These are phyloP conservation scores for Malurus elegans DNA, from an alignment of 2,113 vertebrate genomes.

Conservation along the genomic window DNA sequence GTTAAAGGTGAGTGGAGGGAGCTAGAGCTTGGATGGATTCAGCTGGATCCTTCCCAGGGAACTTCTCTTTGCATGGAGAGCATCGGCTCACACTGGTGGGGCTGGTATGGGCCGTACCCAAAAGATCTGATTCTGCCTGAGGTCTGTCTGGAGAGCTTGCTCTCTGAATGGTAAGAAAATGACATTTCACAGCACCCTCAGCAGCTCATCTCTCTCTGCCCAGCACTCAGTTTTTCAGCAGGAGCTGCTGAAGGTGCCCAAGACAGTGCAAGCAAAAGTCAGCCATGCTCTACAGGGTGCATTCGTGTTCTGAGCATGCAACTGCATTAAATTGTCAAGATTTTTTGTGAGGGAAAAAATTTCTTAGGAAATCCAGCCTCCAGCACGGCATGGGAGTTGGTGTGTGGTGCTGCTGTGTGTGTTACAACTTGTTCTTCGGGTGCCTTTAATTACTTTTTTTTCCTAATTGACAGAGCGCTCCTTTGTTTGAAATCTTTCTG, in stretches of 20 bases:
- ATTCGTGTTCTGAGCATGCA: rapidly evolving
- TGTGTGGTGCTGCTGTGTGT: neutral
- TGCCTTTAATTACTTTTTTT: conserved; percentile 20
- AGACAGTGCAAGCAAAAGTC: rapidly evolving
- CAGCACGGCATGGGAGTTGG: neutral
- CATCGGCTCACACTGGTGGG: neutral
- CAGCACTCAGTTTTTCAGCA: neutral
- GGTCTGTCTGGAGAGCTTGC: neutral
- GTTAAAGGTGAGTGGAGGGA: neutral
- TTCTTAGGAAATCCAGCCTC: neutral
- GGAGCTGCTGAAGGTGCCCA: neutral
- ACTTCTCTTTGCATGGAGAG: neutral
- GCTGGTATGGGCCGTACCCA: rapidly evolving
- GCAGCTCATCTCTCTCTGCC: neutral
- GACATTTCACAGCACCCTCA: neutral
- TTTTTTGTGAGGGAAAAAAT: neutral
- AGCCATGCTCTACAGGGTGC: rapidly evolving
- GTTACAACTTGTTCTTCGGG: neutral
- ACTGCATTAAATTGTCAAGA: neutral
- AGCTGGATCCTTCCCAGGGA: neutral
- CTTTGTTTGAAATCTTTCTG: conserved; percentile 49
- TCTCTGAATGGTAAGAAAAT: neutral
- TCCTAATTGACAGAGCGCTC: neutral
- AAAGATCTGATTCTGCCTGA: neutral
- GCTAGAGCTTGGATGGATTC: neutral